Percentiles rank a stretch among this genome's conserved stretches.
Evolutionary conservation across 2,797 vertebrate species (phyloP).

Genomic region (Garrulus glandarius): DNA sequence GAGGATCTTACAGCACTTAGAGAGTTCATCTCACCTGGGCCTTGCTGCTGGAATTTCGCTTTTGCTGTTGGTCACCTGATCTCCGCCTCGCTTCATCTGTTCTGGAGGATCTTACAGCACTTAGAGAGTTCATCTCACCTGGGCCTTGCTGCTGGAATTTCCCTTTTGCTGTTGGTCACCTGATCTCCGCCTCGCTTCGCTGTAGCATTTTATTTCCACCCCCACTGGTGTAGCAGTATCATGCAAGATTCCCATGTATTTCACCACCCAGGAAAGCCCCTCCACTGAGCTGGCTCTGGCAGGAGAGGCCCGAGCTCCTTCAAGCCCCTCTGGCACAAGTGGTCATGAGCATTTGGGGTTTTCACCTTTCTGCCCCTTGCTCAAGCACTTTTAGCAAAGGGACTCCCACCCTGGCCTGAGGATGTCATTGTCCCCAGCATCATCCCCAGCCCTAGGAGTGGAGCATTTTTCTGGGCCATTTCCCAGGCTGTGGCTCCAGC

Average conservation of each 20-base stretch:
- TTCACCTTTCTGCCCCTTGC: neutral
- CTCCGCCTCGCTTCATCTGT: too few species aligned
- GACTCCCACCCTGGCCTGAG: neutral
- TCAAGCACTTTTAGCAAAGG: neutral
- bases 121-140: too few species aligned
- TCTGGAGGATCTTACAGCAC: too few species aligned
- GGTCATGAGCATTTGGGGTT: rapidly evolving
- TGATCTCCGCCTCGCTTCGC: too few species aligned
- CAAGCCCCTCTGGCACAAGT: neutral
- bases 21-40: too few species aligned
- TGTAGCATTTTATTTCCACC: neutral
- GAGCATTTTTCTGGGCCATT: neutral
- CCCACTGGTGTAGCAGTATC: constrained; percentile 80
- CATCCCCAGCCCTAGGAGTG: rapidly evolving
- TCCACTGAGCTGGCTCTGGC: neutral
- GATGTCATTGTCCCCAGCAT: neutral
- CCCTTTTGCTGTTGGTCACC: too few species aligned
- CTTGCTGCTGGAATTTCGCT: too few species aligned
- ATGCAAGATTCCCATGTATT: constrained; percentile 98
- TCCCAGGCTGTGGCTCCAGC: neutral
- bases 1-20: too few species aligned
- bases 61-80: too few species aligned
- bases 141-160: too few species aligned
- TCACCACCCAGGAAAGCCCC: neutral
- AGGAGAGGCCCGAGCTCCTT: neutral